A percentile compares a stretch with the other conserved stretches of the same genome.
These are phyloP conservation scores for Ceratothoa steindachneri DNA, from an alignment of 2,888 invertebrate genomes.

Conservation along the genomic window DNA sequence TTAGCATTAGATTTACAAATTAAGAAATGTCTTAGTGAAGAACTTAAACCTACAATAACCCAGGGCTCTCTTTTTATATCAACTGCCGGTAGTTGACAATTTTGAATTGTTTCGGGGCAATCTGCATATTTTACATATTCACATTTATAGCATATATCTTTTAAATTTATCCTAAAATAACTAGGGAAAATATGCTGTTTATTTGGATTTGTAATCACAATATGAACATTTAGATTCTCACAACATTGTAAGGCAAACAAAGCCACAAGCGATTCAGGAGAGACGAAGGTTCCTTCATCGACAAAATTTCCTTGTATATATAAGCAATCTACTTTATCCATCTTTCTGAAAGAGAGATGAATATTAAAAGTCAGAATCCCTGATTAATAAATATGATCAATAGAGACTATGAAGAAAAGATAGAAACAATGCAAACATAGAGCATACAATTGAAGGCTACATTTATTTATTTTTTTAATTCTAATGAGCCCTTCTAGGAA, in stretches of 20 bases:
- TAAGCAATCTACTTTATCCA: neutral
- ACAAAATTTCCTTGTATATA: neutral
- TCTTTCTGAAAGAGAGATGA: neutral
- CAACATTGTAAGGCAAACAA: neutral
- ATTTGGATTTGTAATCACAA: neutral
- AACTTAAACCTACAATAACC: slow-evolving; percentile 37
- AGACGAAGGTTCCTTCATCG: neutral
- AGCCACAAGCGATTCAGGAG: neutral
- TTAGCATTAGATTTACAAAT: slow-evolving; percentile 7
- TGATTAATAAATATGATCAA: no score
- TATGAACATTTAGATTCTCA: neutral
- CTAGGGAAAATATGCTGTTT: neutral
- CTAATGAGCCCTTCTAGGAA: no score
- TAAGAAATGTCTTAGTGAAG: slow-evolving; percentile 34
- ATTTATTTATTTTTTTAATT: no score
- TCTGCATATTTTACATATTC: neutral
- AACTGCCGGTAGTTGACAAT: slow-evolving; percentile 36
- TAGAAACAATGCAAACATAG: no score
- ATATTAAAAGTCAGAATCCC: no score
- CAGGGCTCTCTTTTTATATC: slow-evolving; percentile 15
- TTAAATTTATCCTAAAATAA: neutral
- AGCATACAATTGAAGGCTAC: no score
- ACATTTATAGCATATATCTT: neutral
- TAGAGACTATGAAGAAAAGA: no score
- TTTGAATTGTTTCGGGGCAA: slow-evolving; percentile 16